Evolutionary conservation across 2,113 vertebrate species (phyloP).

Genomic region (Tamias sibiricus): DNA sequence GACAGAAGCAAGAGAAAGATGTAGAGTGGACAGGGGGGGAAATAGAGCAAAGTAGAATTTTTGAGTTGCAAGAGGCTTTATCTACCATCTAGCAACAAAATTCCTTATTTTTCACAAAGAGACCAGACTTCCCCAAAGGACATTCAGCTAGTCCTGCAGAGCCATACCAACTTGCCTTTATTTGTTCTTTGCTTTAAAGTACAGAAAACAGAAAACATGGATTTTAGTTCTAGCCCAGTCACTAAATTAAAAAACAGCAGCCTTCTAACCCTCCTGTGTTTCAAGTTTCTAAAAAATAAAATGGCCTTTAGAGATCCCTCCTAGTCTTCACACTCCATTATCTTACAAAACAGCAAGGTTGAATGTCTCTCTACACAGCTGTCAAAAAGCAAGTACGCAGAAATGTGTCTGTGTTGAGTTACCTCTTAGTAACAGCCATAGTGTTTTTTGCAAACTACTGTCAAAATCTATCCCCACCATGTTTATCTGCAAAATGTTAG

Average conservation of each 20-base stretch:
- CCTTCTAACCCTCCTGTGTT: neutral
- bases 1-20: neutral
- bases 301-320: neutral
- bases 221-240: neutral
- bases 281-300: neutral
- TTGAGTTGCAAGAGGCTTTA: neutral
- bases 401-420: neutral
- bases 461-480: neutral
- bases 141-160: neutral
- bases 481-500: conserved; percentile 9
- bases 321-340: neutral
- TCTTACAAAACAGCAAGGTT: neutral
- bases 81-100: neutral
- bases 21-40: neutral
- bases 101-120: neutral
- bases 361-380: neutral
- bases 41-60: neutral
- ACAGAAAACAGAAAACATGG: neutral
- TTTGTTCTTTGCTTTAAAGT: neutral
- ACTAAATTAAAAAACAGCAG: neutral
- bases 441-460: neutral
- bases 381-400: neutral
- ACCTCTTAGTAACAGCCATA: neutral
- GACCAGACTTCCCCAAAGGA: neutral
- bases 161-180: neutral